A percentile compares a stretch with the other conserved stretches of the same genome.
Evolutionary conservation across 2,888 invertebrate genomes (phyloP).

Genomic region (Dastarcus helophoroides): DNA sequence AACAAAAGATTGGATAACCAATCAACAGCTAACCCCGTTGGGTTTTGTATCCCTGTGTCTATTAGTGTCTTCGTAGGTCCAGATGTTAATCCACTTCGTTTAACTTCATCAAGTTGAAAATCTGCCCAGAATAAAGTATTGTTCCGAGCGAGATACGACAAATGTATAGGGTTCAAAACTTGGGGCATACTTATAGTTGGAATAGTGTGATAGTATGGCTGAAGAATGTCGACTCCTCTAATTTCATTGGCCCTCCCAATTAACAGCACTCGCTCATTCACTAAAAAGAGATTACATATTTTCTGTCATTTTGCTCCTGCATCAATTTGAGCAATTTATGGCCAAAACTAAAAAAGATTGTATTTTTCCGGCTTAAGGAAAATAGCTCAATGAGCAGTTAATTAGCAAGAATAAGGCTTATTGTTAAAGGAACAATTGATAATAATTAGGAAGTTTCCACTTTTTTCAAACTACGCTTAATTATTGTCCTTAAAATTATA

Average conservation of each 20-base stretch:
- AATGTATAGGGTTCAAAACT: conserved; percentile 56
- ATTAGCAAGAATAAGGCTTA: too few relatives aligned
- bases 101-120: conserved; percentile 62
- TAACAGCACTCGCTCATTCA: conserved; percentile 68
- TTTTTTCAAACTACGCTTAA: too few relatives aligned
- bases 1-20: conserved; percentile 69
- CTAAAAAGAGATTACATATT: too few relatives aligned
- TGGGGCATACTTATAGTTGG: conserved; percentile 67
- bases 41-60: conserved; percentile 54
- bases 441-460: too few relatives aligned
- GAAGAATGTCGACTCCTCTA: conserved; percentile 68
- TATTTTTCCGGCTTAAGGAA: too few relatives aligned
- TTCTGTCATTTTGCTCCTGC: too few relatives aligned
- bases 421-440: too few relatives aligned
- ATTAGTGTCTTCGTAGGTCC: conserved; percentile 61
- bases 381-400: too few relatives aligned
- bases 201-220: conserved; percentile 66
- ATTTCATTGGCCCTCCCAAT: conserved; percentile 68
- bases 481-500: too few relatives aligned
- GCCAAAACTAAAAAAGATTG: too few relatives aligned
- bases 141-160: conserved; percentile 57
- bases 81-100: conserved; percentile 53
- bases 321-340: too few relatives aligned
- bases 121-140: conserved; percentile 70
- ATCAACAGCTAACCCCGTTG: conserved; percentile 69